phyloP scores from a whole-genome alignment of 2,888 invertebrate species.

The Syrista parreyssii region DNA sequence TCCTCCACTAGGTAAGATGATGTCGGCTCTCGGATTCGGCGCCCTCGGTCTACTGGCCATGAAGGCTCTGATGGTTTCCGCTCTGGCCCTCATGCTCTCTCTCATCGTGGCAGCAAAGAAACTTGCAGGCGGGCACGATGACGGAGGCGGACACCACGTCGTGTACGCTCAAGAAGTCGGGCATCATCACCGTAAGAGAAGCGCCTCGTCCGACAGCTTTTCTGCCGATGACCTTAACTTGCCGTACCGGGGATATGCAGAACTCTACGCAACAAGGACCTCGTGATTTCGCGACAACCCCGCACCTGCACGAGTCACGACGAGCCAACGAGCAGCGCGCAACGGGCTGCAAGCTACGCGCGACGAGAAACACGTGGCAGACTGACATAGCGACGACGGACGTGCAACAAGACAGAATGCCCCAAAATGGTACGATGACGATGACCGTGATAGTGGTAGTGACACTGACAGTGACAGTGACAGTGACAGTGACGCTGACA shows the following conservation, averaged over 20 bases:
- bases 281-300: conserved; percentile 31
- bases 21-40: conserved; percentile 81
- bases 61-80: conserved; percentile 80
- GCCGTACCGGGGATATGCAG: conserved; percentile 66
- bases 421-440: not conserved
- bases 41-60: conserved; percentile 81
- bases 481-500: conserved; percentile 29
- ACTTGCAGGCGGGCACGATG: conserved; percentile 71
- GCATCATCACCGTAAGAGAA: conserved; percentile 67
- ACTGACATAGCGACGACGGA: too few relatives aligned
- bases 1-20: conserved; percentile 69
- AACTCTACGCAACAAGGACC: conserved; percentile 35
- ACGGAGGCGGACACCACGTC: conserved; percentile 70
- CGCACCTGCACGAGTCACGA: not conserved
- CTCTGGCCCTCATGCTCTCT: conserved; percentile 80
- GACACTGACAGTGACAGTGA: conserved; percentile 36
- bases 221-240: conserved; percentile 59
- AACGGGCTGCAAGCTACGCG: too few relatives aligned
- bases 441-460: conserved; percentile 13
- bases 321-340: too few relatives aligned
- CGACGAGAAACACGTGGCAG: too few relatives aligned
- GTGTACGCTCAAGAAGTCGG: conserved; percentile 71
- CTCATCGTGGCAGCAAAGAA: conserved; percentile 82
- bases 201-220: conserved; percentile 46
- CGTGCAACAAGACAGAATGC: too few relatives aligned